A percentile compares a stretch with the other conserved stretches of the same genome.
These are phyloP conservation scores for Tetragonula carbonaria DNA, from an alignment of 2,888 invertebrate genomes.

Conservation along the genomic window DNA sequence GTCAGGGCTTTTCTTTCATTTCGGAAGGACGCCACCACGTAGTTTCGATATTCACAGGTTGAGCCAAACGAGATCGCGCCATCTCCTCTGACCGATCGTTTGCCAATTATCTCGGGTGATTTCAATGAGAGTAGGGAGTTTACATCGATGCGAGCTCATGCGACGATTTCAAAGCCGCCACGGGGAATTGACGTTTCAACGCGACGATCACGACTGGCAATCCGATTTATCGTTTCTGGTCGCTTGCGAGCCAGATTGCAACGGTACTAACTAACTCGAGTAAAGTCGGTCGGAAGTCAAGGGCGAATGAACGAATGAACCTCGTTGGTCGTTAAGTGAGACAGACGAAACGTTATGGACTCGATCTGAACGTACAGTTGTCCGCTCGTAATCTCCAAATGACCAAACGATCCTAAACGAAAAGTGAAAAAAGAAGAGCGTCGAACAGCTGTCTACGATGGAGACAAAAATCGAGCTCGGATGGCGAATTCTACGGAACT, in stretches of 20 bases:
- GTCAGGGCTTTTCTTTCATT: constrained; percentile 28
- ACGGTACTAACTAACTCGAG: constrained; percentile 64
- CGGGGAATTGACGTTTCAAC: neutral
- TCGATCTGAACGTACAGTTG: no score
- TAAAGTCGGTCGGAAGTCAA: neutral
- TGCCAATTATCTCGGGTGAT: neutral
- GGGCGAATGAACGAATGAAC: neutral
- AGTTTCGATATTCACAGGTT: neutral
- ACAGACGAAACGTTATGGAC: neutral
- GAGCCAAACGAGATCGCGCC: neutral
- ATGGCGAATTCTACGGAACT: neutral
- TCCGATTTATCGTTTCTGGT: neutral
- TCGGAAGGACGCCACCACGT: constrained; percentile 30
- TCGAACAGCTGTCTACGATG: constrained; percentile 41
- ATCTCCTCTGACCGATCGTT: neutral
- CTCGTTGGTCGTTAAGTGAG: neutral
- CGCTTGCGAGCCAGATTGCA: constrained; percentile 18
- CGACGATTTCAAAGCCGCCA: neutral
- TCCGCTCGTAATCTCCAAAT: neutral
- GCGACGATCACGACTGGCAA: neutral
- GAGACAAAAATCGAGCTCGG: constrained; percentile 13
- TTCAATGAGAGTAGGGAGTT: neutral
- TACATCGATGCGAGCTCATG: neutral
- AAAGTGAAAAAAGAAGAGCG: neutral
- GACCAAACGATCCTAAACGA: constrained; percentile 3